Evolutionary conservation across 2,888 invertebrate species (phyloP).

Genomic region (Pheosia tremula): DNA sequence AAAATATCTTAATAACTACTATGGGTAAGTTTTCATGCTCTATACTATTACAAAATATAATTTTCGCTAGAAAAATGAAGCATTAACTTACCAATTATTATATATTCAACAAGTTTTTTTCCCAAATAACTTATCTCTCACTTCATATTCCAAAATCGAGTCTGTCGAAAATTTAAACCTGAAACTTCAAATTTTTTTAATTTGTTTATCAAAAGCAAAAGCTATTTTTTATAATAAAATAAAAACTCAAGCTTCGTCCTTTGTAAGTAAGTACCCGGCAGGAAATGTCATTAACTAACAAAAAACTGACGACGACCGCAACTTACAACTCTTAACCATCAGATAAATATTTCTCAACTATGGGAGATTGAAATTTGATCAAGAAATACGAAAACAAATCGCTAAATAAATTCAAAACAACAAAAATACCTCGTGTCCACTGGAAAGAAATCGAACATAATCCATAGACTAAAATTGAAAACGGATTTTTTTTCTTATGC

Average conservation of each 20-base stretch:
- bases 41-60: constrained; percentile 5
- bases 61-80: constrained; percentile 24
- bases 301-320: neutral
- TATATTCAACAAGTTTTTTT: constrained; percentile 1
- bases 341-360: neutral
- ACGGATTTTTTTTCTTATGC: too few relatives aligned
- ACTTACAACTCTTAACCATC: constrained; percentile 9
- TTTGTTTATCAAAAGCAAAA: neutral
- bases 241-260: neutral
- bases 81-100: constrained; percentile 14
- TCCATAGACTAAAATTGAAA: neutral
- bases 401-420: constrained; percentile 48
- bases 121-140: neutral
- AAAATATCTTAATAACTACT: neutral
- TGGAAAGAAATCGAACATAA: constrained; percentile 28
- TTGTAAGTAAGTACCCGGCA: constrained; percentile 3
- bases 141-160: constrained; percentile 1
- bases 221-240: neutral
- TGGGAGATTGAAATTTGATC: constrained; percentile 1
- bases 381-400: constrained; percentile 20
- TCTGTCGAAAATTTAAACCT: neutral
- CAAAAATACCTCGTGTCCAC: constrained; percentile 49
- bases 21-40: constrained; percentile 9
- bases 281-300: neutral
- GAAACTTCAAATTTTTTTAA: neutral